Conservation (phyloP, 2,797 vertebrate species). For the Esox masquinongy region DNA sequence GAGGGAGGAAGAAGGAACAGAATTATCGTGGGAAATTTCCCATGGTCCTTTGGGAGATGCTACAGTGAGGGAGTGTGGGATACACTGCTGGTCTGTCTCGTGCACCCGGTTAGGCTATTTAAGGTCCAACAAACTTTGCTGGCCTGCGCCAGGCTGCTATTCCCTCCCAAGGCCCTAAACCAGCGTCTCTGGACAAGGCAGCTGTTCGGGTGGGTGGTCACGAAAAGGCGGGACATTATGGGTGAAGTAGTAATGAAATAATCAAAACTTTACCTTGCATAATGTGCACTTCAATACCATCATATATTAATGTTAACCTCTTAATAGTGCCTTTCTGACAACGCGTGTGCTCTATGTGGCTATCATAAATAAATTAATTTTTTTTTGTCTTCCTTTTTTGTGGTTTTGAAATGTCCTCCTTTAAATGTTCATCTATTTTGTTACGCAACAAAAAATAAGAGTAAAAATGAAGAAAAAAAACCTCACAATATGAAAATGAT, state of each 20-base stretch:
- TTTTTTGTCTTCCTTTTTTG: conserved; percentile 73
- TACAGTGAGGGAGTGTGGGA: conserved; percentile 64
- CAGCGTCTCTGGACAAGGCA: conserved; percentile 55
- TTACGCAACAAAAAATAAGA: conserved; percentile 41
- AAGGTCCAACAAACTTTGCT: conserved; percentile 62
- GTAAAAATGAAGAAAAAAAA: conserved; percentile 44
- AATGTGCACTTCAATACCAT: conserved; percentile 89
- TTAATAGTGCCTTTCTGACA: conserved; percentile 61
- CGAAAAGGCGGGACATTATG: conserved; percentile 60
- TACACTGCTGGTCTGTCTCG: conserved; percentile 68
- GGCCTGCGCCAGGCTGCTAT: conserved; percentile 45
- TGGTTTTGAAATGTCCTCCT: conserved; percentile 59
- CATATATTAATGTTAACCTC: conserved; percentile 87
- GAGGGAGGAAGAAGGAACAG: conserved; percentile 42
- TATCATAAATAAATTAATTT: conserved; percentile 90
- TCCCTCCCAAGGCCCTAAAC: conserved; percentile 34
- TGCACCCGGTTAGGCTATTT: conserved; percentile 65
- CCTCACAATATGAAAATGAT: conserved; percentile 54
- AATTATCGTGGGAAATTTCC: conserved; percentile 48
- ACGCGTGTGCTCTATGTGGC: conserved; percentile 87
- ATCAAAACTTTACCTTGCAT: conserved; percentile 86
- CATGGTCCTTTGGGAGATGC: conserved; percentile 69
- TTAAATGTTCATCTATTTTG: conserved; percentile 66
- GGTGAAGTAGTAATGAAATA: conserved; percentile 58
- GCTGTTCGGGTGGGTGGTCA: conserved; percentile 41